phyloP scores from a whole-genome alignment of 2,113 vertebrate species.

The Stercorarius parasiticus region DNA sequence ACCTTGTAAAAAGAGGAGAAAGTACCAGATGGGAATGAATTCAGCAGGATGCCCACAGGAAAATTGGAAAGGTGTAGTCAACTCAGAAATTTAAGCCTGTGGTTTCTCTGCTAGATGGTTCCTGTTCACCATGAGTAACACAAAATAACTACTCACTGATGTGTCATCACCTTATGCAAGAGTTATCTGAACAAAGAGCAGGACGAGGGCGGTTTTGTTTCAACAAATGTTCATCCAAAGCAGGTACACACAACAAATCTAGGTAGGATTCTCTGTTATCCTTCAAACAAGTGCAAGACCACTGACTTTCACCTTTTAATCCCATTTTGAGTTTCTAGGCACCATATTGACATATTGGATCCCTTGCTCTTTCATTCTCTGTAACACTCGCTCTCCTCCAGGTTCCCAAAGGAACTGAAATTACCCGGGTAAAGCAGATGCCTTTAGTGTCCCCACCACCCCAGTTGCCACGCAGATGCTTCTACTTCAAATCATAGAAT shows the following conservation, averaged over 20 bases:
- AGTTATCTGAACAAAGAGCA: not conserved
- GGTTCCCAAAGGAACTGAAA: not conserved
- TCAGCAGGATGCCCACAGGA: not conserved
- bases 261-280: not conserved
- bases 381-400: not conserved
- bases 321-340: not conserved
- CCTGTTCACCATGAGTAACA: not conserved
- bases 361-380: not conserved
- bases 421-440: rapidly evolving
- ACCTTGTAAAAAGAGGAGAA: not conserved
- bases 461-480: rapidly evolving
- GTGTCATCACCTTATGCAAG: not conserved
- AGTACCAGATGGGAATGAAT: not conserved
- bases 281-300: not conserved
- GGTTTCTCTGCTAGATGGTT: not conserved
- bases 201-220: not conserved
- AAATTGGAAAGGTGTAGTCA: not conserved
- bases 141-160: not conserved
- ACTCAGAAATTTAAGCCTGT: not conserved
- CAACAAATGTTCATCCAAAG: not conserved
- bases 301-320: not conserved
- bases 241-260: not conserved
- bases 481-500: not conserved
- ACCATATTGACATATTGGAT: rapidly evolving
- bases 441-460: not conserved